Base-by-base conservation (phyloP, 2,888 invertebrate genomes). In the Temnothorax ravouxi region DNA sequence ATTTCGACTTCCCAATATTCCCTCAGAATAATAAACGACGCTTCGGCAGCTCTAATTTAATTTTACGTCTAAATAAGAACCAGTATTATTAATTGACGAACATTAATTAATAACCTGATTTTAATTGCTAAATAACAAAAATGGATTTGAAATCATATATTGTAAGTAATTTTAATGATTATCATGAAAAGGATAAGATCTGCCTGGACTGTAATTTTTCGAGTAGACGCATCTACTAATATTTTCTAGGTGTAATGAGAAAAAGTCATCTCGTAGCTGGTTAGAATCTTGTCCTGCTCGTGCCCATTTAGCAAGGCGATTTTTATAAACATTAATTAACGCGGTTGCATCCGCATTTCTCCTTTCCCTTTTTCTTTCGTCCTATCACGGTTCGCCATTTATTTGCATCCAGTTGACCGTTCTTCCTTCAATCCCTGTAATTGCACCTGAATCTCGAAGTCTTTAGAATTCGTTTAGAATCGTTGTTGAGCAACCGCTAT, bases 311-410 rank as follows among this genome's bases (percentile, higher is more conserved):
- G 64, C 11, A 74, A 77, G 74, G 47, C 66, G 52, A 86, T 84
- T 66, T 83, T 85, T 88, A 84, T 85, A 87, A 89, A 76, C 84
- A 80, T 89, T 88, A 89, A 89, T 89, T 89, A 88, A 77, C 77
- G 71, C n/a, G 44, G 69, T 83, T 84, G 81, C 84, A 66, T 74
- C 85, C 74, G 67, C 82, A 80, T 67, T 87, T 61, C 83, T 86
- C 72, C 67, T 61, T 47, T 75, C 54, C 47, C 44, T 44, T 50
- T 75, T 9, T 44, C 61, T 41, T 54, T 64, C 29, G 62, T 64
- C 6, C 41, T 44, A 29, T 18, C n/a, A n/a, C 9, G n/a, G 13
- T 50, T 41, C 25, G 67, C n/a, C 29, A 50, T 56, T 34, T 34
- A 80, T 83, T 84, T 84, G 84, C 86, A 83, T 83, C 64, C 62